Conservation (phyloP, 2,888 invertebrate species). For the Phytoseiulus persimilis region DNA sequence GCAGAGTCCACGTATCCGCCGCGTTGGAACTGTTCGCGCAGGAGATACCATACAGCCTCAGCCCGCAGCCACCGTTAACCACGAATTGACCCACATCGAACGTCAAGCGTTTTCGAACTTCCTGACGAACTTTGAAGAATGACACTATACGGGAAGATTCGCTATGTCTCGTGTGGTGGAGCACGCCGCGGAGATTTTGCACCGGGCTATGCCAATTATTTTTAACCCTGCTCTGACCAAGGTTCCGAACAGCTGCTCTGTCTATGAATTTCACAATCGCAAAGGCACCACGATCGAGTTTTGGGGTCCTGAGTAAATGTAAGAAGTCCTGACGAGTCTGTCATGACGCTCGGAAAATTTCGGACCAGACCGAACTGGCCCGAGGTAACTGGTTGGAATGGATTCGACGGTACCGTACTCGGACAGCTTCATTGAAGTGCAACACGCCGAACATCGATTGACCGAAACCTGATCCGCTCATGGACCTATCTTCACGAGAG, state of each 20-base stretch:
- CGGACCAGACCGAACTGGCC: background rate
- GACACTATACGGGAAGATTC: background rate
- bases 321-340: background rate
- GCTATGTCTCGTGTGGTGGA: background rate
- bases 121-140: background rate
- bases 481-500: background rate
- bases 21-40: slow-evolving; percentile 24
- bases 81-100: background rate
- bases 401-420: background rate
- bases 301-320: background rate
- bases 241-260: background rate
- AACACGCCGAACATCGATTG: background rate
- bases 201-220: background rate
- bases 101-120: background rate
- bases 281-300: background rate
- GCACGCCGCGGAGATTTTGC: background rate
- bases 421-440: background rate
- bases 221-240: background rate
- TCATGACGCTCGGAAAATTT: background rate
- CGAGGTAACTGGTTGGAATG: background rate
- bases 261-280: background rate
- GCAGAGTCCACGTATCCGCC: slow-evolving; percentile 25
- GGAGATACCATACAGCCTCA: slow-evolving; percentile 5
- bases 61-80: background rate
- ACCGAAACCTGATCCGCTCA: background rate